A percentile compares a stretch with the other conserved stretches of the same genome.
These are phyloP conservation scores for Polydrusus tereticollis DNA, from an alignment of 2,888 invertebrate genomes.

Conservation along the genomic window DNA sequence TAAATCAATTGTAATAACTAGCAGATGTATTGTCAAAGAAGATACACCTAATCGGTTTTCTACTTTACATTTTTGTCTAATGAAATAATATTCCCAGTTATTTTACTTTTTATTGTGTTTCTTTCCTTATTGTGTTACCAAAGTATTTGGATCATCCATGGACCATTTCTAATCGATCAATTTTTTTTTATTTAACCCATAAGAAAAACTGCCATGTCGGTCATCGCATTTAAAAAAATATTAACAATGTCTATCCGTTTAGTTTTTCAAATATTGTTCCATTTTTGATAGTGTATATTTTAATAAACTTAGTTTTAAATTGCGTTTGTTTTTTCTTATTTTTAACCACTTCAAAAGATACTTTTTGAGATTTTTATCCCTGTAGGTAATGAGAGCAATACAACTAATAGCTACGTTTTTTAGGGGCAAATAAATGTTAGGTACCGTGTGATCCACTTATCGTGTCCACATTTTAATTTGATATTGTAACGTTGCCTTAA, in stretches of 20 bases:
- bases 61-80: constrained; percentile 10
- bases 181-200: not conserved
- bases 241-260: constrained; percentile 26
- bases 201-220: constrained; percentile 31
- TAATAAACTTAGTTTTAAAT: constrained; percentile 45
- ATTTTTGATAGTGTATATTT: constrained; percentile 50
- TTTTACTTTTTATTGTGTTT: not conserved
- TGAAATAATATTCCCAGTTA: not conserved
- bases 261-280: constrained; percentile 41
- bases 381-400: too few relatives aligned
- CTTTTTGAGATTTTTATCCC: too few relatives aligned
- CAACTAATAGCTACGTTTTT: too few relatives aligned
- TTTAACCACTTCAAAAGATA: too few relatives aligned
- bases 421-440: too few relatives aligned
- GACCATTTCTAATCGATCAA: not conserved
- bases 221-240: constrained; percentile 23
- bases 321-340: too few relatives aligned
- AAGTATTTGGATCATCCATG: constrained; percentile 3
- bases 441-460: too few relatives aligned
- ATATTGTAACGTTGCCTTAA: too few relatives aligned
- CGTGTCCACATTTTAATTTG: too few relatives aligned
- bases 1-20: constrained; percentile 15
- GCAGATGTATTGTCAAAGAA: constrained; percentile 9
- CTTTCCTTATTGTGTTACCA: constrained; percentile 12
- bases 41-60: not conserved